Percentiles rank a stretch among this genome's conserved stretches.
Evolutionary conservation across 2,113 vertebrate genomes (phyloP).

Genomic region (Callithrix jacchus): DNA sequence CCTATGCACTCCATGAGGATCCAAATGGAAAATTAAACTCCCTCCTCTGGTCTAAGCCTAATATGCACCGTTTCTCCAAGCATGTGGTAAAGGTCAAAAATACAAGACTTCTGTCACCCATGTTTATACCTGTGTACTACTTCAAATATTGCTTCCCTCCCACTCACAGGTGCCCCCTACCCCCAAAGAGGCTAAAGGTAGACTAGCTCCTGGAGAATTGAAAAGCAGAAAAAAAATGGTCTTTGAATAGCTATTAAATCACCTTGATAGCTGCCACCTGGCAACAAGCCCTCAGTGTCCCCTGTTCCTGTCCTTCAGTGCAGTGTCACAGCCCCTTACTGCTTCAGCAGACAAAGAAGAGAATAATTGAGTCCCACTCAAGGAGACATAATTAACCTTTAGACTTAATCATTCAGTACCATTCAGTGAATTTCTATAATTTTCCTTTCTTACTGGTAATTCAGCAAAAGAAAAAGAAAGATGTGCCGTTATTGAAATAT

Average conservation of each 20-base stretch:
- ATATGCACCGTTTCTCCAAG: background rate
- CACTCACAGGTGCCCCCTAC: too few species aligned
- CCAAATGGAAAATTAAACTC: constrained; percentile 3
- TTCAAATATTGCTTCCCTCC: background rate
- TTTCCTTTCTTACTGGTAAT: constrained; percentile 47
- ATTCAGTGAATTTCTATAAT: background rate
- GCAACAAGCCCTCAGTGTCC: background rate
- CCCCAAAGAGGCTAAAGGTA: background rate
- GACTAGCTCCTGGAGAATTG: background rate
- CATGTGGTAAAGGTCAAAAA: background rate
- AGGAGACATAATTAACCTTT: background rate
- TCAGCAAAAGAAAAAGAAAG: background rate
- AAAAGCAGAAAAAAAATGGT: background rate
- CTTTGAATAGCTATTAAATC: background rate
- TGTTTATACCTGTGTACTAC: background rate
- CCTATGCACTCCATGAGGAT: background rate
- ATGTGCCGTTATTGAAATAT: constrained; percentile 36
- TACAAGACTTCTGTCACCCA: background rate
- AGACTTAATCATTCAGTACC: background rate
- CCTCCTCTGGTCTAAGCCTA: background rate
- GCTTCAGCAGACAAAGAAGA: background rate
- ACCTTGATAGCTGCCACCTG: background rate
- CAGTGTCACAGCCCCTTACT: background rate
- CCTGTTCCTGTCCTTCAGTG: background rate
- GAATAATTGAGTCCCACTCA: background rate